Evolutionary conservation across 1,140 invertebrate genomes (phyloP).

Genomic region (Apis mellifera): Amel_HAv3.1 CM009933.2:5101501-5102000

Average conservation of each 20-base stretch:
- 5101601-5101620: constrained; percentile 41
- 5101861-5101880: not conserved
- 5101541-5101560: not conserved
- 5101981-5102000: not conserved
- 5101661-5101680: constrained; percentile 73
- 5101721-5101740: constrained; percentile 74
- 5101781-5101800: constrained; percentile 69
- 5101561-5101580: constrained; percentile 21
- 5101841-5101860: constrained; percentile 8
- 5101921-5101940: not conserved
- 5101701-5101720: constrained; percentile 75
- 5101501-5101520: not conserved
- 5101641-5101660: constrained; percentile 32
- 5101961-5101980: not conserved
- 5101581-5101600: constrained; percentile 56
- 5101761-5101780: constrained; percentile 70
- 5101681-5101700: constrained; percentile 73
- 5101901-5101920: not conserved
- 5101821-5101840: constrained; percentile 70
- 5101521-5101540: not conserved
- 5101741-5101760: constrained; percentile 62
- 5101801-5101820: constrained; percentile 69
- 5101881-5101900: not conserved
- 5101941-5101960: not conserved
- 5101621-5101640: constrained; percentile 42